Conservation (phyloP, 2,888 invertebrate genomes). For the Lottia scabra region DNA sequence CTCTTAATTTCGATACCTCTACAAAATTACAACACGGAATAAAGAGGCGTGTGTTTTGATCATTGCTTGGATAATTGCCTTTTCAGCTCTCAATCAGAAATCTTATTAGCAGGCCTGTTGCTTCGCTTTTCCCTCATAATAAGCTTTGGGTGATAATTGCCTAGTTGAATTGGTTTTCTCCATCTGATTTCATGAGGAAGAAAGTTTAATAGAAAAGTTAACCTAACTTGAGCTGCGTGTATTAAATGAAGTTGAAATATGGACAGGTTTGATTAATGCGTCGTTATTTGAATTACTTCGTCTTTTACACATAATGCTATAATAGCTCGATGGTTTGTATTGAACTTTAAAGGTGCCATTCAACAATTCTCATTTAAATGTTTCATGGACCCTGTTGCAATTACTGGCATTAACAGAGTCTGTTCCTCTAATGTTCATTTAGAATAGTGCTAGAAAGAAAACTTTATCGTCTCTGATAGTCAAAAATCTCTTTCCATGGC, state of each 20-base stretch:
- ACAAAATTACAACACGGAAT: slow-evolving; percentile 2
- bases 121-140: neutral
- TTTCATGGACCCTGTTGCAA: too few relatives aligned
- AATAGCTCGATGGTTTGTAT: too few relatives aligned
- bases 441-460: too few relatives aligned
- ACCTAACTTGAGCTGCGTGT: slow-evolving; percentile 1
- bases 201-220: slow-evolving; percentile 6
- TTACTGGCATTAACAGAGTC: too few relatives aligned
- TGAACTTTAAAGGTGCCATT: too few relatives aligned
- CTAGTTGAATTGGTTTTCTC: slow-evolving; percentile 2
- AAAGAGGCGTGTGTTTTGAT: slow-evolving; percentile 7
- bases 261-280: neutral
- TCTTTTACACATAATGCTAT: too few relatives aligned
- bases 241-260: slow-evolving; percentile 3
- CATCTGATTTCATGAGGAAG: neutral
- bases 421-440: too few relatives aligned
- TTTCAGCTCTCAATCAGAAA: slow-evolving; percentile 6
- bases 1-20: neutral
- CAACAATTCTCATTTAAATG: too few relatives aligned
- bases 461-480: too few relatives aligned
- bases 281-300: neutral
- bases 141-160: slow-evolving; percentile 1
- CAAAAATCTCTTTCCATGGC: too few relatives aligned
- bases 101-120: neutral
- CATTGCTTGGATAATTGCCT: slow-evolving; percentile 5